Conservation (phyloP, 2,888 invertebrate species). For the Encarsia formosa region DNA sequence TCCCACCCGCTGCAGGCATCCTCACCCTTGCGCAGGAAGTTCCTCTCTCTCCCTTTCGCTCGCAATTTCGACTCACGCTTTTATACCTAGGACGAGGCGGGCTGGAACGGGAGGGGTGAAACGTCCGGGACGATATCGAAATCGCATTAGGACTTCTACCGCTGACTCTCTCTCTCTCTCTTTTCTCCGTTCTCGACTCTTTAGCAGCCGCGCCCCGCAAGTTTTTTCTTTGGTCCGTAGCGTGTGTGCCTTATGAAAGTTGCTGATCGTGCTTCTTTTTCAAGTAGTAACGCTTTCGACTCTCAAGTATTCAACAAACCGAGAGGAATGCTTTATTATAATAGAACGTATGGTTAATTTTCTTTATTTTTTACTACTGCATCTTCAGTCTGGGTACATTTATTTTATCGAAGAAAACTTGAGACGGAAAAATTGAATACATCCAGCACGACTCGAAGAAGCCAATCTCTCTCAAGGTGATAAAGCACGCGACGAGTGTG, state of each 20-base stretch:
- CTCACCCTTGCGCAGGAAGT: conserved; percentile 31
- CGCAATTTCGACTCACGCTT: conserved; percentile 19
- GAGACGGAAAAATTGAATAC: no score
- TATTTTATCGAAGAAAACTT: no score
- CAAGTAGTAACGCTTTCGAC: background rate
- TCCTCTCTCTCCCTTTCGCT: background rate
- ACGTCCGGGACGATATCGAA: conserved; percentile 39
- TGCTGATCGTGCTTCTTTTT: no score
- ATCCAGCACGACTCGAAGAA: no score
- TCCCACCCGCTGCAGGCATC: conserved; percentile 18
- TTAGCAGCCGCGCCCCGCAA: conserved; percentile 3
- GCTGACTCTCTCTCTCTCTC: conserved; percentile 1
- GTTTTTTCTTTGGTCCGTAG: no score
- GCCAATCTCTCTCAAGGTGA: background rate
- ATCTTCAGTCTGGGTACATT: conserved; percentile 4
- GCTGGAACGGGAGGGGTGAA: conserved; percentile 28
- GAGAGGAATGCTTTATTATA: no score
- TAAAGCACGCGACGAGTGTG: conserved; percentile 4
- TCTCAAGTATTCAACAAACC: background rate
- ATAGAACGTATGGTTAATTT: no score
- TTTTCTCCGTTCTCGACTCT: background rate
- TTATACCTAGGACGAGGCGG: conserved; percentile 7
- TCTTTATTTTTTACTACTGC: background rate
- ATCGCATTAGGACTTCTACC: conserved; percentile 40
- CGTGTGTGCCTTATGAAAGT: no score